A percentile compares a stretch with the other conserved stretches of the same genome.
Conservation (phyloP, 2,113 vertebrate species). For the Mohoua ochrocephala region DNA sequence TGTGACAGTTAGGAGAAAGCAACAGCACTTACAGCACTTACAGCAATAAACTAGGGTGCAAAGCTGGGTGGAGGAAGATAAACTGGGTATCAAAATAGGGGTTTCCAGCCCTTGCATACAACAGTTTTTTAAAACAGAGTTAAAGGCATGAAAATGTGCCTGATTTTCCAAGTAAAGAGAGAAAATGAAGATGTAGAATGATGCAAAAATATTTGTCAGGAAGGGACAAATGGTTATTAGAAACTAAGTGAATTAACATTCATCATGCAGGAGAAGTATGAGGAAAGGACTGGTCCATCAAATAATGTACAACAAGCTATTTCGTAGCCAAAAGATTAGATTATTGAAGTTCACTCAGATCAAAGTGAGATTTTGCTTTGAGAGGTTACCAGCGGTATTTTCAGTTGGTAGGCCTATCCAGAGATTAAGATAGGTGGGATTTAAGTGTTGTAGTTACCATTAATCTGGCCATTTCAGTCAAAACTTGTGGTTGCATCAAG, state of each 20-base stretch:
- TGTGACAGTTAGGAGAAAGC: background rate
- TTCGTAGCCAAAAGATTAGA: background rate
- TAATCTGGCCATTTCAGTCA: background rate
- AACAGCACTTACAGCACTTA: background rate
- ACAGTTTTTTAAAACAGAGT: rapidly evolving
- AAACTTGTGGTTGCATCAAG: background rate
- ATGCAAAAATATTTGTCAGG: background rate
- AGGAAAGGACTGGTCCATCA: background rate
- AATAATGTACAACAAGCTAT: background rate
- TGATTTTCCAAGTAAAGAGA: background rate
- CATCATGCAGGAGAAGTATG: background rate
- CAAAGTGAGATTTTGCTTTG: background rate
- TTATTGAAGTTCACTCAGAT: background rate
- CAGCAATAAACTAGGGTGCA: background rate
- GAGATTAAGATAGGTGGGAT: background rate
- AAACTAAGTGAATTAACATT: background rate
- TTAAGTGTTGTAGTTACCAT: background rate
- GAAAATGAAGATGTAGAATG: background rate
- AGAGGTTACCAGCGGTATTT: background rate
- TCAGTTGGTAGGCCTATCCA: background rate
- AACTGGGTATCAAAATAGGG: background rate
- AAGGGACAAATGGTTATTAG: background rate
- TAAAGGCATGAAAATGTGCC: background rate
- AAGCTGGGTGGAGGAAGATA: background rate
- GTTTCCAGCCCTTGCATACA: background rate